A percentile compares a stretch with the other conserved stretches of the same genome.
These are phyloP conservation scores for Molorchus minor DNA, from an alignment of 2,888 invertebrate species.

Conservation along the genomic window DNA sequence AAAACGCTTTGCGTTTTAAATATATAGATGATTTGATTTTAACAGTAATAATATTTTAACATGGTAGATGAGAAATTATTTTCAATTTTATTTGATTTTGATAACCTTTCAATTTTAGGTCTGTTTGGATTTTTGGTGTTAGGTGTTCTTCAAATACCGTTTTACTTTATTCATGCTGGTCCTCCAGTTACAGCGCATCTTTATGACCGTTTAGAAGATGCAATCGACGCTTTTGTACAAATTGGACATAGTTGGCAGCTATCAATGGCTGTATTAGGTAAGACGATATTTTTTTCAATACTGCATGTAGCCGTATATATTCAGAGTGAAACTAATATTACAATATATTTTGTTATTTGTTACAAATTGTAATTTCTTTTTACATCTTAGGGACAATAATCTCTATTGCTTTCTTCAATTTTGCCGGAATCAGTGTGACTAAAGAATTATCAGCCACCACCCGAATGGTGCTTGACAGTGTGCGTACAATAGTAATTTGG, in stretches of 20 bases:
- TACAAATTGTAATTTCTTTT: too few relatives aligned
- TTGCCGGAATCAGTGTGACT: slow-evolving; percentile 73
- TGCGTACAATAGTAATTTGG: slow-evolving; percentile 90
- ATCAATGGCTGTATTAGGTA: slow-evolving; percentile 73
- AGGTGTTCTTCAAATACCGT: slow-evolving; percentile 73
- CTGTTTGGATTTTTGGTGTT: slow-evolving; percentile 75
- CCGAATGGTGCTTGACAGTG: slow-evolving; percentile 55
- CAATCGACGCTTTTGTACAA: slow-evolving; percentile 84
- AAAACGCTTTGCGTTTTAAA: too few relatives aligned
- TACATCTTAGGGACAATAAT: slow-evolving; percentile 74
- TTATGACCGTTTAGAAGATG: slow-evolving; percentile 81
- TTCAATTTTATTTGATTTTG: background rate
- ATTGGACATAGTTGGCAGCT: slow-evolving; percentile 73
- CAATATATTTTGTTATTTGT: background rate
- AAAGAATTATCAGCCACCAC: slow-evolving; percentile 88
- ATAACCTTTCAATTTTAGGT: slow-evolving; percentile 67
- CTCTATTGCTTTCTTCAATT: slow-evolving; percentile 86
- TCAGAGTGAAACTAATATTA: background rate
- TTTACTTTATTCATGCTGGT: slow-evolving; percentile 82
- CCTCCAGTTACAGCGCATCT: slow-evolving; percentile 81
- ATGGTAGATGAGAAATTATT: background rate
- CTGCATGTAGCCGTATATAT: too few relatives aligned
- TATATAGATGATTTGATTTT: too few relatives aligned
- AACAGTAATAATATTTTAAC: too few relatives aligned
- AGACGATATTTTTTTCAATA: slow-evolving; percentile 57